Evolutionary conservation across 2,888 invertebrate genomes (phyloP), one percentile per base, ranked within the genome.

Genomic region (Mantis religiosa): DNA sequence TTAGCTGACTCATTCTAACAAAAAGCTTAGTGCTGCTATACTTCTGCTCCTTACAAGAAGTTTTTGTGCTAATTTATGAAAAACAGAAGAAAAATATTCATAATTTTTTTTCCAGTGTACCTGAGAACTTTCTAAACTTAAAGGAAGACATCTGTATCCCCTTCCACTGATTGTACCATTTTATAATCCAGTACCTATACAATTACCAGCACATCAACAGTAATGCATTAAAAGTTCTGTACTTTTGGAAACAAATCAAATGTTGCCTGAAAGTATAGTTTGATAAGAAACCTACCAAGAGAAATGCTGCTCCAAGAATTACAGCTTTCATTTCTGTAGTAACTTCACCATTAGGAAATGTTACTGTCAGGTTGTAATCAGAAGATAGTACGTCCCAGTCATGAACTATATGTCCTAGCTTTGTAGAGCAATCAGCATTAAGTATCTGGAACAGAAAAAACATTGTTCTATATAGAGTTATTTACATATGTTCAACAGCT

Each of bases 301-400:
- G 94, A 93, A 98, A 98, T 0, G 96, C 95, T 85, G 97, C 96
- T 8, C 97, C 98, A 41, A 98, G 92, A 88, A 98, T 94, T 4
- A 97, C 93, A 0, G 97, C 97, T 92, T 98, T 98, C 89, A 97
- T 95, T 91, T 95, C 96, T 2, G 96, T 96, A 96, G 0, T 94
- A 92, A 90, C 95, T 94, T 0, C 87, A 30, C 14, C 12, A 12
- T 34, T 30, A n/a, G 98, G 97, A 92, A 97, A 97, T 87, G 95
- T 95, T 83, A 98, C 93, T 87, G 96, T 96, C 90, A 98, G 95
- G 87, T 96, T 96, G 92, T 98, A 97, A 91, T 95, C 96, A 71
- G 95, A 95, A 89, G 96, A 93, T 54, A 95, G 94, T 88, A 95
- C 94, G 92, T 96, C 95, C 97, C 97, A 97, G 84, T 96, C 96